Base-by-base conservation (phyloP, 2,797 vertebrate genomes). In the Lycodopsis pacificus region DNA sequence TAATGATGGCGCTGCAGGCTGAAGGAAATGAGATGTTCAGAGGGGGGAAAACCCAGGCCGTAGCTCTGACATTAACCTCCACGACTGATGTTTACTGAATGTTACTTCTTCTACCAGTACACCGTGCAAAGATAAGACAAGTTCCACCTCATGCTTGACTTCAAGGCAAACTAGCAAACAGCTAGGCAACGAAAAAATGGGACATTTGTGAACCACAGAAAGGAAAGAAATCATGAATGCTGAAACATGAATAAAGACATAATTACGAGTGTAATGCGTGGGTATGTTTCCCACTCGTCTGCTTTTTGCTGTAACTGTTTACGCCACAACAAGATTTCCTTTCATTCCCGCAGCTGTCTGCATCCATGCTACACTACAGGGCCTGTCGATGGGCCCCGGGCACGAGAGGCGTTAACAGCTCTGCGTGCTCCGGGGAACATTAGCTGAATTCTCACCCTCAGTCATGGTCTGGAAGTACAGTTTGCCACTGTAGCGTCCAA, bases 401-500 rank as follows among this genome's bases (percentile, higher is more conserved):
- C 79, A 73, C 83, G 87, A 76, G 76, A 86, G 86, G 83, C 69
- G 90, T 84, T 87, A 83, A 92, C 85, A 83, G 77, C 84, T 32
- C 56, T 84, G 77, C 84, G 83, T 91, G 90, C 88, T 82, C 67
- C 61, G 71, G 67, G 66, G 71, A 83, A 70, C 77, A 54, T 58
- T 65, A 86, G 70, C 54, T 71, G 17, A 84, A 72, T 87, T 83
- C 96, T 96, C 91, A 99, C 98, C 98, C 95, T 99, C 98, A 1
- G 98, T 99, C 98, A 99, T 99, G 92, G 98, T 99, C 95, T 99
- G 98, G 95, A 99, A 99, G 91, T 99, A 99, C 94, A 99, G 98
- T 94, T 99, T 99, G 80, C 98, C 98, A 1, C 98, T 99, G 93
- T 97, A 98, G 81, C 97, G 97, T 89, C 98, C 98, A 0, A 99